phyloP scores from a whole-genome alignment of 2,113 vertebrate genomes.

The Ursus arctos region DNA sequence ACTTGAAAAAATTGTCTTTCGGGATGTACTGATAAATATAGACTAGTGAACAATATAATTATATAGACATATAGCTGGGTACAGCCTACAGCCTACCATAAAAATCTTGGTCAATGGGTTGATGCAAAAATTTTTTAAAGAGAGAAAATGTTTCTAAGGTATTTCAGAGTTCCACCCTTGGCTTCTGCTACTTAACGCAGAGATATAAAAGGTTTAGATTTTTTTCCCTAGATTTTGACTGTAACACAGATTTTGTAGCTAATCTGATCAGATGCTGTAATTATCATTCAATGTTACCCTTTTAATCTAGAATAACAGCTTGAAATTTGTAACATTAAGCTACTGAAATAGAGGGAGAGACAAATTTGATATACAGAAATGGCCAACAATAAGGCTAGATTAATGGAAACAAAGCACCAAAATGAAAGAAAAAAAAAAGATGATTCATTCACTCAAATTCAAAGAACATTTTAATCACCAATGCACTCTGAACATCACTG shows the following conservation, averaged over 20 bases:
- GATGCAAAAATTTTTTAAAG: neutral
- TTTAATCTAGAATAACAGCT: neutral
- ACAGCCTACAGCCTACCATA: neutral
- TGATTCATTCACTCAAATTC: neutral
- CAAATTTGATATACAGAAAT: neutral
- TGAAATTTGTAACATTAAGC: neutral
- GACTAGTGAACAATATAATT: neutral
- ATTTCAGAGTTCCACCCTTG: neutral
- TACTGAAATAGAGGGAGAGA: neutral
- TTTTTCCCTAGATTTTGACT: conserved; percentile 15
- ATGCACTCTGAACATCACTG: neutral
- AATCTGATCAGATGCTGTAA: neutral
- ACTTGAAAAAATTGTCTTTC: neutral
- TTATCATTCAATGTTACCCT: neutral
- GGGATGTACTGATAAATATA: neutral
- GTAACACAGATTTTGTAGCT: neutral
- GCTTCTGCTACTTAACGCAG: neutral
- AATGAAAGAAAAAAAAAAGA: neutral
- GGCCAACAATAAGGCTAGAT: neutral
- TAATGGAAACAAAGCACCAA: neutral
- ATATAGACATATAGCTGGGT: neutral
- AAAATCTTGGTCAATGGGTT: neutral
- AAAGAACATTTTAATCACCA: neutral
- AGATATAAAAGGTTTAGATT: neutral
- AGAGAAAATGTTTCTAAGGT: neutral